A percentile compares a stretch with the other conserved stretches of the same genome.
phyloP scores from a whole-genome alignment of 2,888 invertebrate genomes.

The Stenolophus ochropezus region DNA sequence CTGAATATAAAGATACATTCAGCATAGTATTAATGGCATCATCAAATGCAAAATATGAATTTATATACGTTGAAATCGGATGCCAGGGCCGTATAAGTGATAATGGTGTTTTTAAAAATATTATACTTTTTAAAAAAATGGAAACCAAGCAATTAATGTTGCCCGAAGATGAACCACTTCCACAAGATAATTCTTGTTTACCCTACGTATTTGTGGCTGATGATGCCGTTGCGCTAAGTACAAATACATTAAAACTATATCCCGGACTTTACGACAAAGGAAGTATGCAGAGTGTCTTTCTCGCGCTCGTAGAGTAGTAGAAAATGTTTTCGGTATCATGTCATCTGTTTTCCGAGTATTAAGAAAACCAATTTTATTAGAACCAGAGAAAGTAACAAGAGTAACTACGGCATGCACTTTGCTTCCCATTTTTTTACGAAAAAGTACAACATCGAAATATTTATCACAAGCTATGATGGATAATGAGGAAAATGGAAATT shows the following conservation, averaged over 20 bases:
- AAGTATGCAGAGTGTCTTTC: not conserved
- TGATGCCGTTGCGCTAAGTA: not conserved
- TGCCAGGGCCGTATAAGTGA: constrained; percentile 64
- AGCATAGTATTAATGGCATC: constrained; percentile 64
- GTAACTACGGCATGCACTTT: not conserved
- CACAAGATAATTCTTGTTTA: not conserved
- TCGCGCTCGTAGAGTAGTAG: constrained; percentile 8
- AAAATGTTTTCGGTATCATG: constrained; percentile 41
- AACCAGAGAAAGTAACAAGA: constrained; percentile 36
- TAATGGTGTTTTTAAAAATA: constrained; percentile 62
- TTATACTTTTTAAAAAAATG: not conserved
- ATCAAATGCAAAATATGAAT: constrained; percentile 63
- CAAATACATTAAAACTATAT: constrained; percentile 5
- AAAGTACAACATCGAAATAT: constrained; percentile 61
- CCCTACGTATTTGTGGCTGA: not conserved
- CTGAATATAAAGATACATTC: constrained; percentile 62
- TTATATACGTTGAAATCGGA: constrained; percentile 63
- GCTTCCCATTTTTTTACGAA: constrained; percentile 9
- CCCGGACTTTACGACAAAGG: not conserved
- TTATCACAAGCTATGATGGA: constrained; percentile 62
- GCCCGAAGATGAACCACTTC: not conserved
- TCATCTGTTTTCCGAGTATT: constrained; percentile 50
- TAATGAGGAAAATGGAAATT: constrained; percentile 55
- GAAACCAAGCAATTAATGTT: not conserved
- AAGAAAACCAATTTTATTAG: constrained; percentile 52